phyloP scores from a whole-genome alignment of 1,140 invertebrate genomes.

The Eumaeus atala region DNA sequence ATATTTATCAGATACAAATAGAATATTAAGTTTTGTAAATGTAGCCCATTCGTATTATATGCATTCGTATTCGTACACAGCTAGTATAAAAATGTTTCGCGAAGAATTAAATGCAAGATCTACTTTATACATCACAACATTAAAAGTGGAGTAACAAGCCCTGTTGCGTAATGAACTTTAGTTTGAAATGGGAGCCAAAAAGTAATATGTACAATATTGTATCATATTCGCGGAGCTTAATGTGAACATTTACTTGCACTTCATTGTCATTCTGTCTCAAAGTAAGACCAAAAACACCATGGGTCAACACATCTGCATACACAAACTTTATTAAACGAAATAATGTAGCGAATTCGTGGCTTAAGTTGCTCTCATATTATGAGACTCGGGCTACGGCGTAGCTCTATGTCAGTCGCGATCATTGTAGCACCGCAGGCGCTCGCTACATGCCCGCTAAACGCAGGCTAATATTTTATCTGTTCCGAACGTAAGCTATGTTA shows the following conservation, averaged over 20 bases:
- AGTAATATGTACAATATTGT: neutral
- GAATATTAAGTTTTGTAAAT: no score
- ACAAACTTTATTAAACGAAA: constrained; percentile 56
- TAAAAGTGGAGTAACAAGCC: constrained; percentile 4
- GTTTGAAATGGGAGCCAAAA: constrained; percentile 13
- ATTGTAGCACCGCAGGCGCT: constrained; percentile 25
- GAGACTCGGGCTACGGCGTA: constrained; percentile 33
- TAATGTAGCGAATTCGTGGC: constrained; percentile 41
- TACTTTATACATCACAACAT: neutral
- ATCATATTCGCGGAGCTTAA: neutral
- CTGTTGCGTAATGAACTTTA: constrained; percentile 20
- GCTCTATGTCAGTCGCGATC: constrained; percentile 33
- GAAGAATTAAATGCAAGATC: neutral
- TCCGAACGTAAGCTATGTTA: constrained; percentile 16
- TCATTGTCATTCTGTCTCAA: constrained; percentile 13
- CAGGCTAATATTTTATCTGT: constrained; percentile 19
- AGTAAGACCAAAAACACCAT: constrained; percentile 33
- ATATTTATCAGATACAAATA: no score
- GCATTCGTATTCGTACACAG: no score
- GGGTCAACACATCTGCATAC: constrained; percentile 44
- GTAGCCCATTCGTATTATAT: no score
- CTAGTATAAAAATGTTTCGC: no score
- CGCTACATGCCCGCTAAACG: constrained; percentile 25
- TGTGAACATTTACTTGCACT: constrained; percentile 8
- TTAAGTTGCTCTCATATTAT: constrained; percentile 44